A percentile compares a stretch with the other conserved stretches of the same genome.
Evolutionary conservation across 2,888 invertebrate genomes (phyloP).

Genomic region (Drepana falcataria): DNA sequence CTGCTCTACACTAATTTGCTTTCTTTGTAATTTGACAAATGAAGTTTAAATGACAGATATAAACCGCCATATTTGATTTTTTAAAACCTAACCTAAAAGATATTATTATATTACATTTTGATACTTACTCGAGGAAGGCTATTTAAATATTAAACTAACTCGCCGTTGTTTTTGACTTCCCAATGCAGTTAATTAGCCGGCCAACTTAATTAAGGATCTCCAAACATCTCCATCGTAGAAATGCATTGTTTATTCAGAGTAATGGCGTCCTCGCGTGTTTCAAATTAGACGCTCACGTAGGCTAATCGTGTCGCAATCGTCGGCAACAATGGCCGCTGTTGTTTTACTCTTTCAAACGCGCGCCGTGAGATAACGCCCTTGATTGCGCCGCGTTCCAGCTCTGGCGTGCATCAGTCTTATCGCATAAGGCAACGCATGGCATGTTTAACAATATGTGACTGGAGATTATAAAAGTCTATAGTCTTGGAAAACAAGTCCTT

Average conservation of each 20-base stretch:
- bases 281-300: conserved; percentile 54
- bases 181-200: conserved; percentile 5
- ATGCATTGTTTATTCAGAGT: conserved; percentile 26
- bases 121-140: neutral
- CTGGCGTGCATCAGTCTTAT: conserved; percentile 45
- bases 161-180: neutral
- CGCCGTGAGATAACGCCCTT: conserved; percentile 44
- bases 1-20: too few relatives aligned
- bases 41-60: too few relatives aligned
- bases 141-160: conserved; percentile 6
- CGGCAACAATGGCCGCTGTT: conserved; percentile 49
- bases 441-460: neutral
- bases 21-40: too few relatives aligned
- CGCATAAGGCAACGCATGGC: neutral
- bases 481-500: conserved; percentile 1
- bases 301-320: conserved; percentile 59
- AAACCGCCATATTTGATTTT: too few relatives aligned
- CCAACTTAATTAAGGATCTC: neutral
- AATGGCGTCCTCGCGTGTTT: conserved; percentile 61
- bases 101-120: too few relatives aligned
- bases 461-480: neutral
- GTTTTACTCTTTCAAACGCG: conserved; percentile 36
- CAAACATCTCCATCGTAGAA: conserved; percentile 4
- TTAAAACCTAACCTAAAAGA: too few relatives aligned
- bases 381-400: conserved; percentile 41